phyloP scores from a whole-genome alignment of 2,888 invertebrate genomes.

The Nymphalis polychloros region DNA sequence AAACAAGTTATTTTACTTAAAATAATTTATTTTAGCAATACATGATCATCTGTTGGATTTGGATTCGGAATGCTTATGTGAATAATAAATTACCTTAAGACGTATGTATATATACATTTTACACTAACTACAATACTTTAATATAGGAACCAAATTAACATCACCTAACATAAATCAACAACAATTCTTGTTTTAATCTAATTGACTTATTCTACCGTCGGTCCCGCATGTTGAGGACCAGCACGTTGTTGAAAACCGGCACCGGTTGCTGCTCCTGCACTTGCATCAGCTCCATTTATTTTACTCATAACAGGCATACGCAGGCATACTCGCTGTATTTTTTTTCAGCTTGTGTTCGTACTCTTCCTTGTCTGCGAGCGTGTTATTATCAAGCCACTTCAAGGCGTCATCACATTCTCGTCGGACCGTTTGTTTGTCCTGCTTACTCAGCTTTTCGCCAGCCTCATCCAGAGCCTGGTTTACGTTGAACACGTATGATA shows the following conservation, averaged over 20 bases:
- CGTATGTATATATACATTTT: slow-evolving; percentile 29
- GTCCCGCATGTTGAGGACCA: slow-evolving; percentile 25
- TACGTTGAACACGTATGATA: slow-evolving; percentile 85
- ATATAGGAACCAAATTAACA: neutral
- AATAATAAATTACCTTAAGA: slow-evolving; percentile 32
- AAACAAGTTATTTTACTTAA: too few species aligned
- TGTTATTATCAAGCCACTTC: slow-evolving; percentile 87
- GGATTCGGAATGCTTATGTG: slow-evolving; percentile 27
- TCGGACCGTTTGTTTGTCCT: slow-evolving; percentile 83
- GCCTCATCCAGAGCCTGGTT: slow-evolving; percentile 86
- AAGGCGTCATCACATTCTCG: slow-evolving; percentile 82
- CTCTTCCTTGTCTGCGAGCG: slow-evolving; percentile 84
- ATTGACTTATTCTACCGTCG: slow-evolving; percentile 44
- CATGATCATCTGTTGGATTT: slow-evolving; percentile 37
- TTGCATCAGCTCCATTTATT: slow-evolving; percentile 72
- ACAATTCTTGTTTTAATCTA: slow-evolving; percentile 13
- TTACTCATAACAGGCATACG: slow-evolving; percentile 80
- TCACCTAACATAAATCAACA: neutral
- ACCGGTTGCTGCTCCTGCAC: slow-evolving; percentile 41
- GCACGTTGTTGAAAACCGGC: slow-evolving; percentile 40
- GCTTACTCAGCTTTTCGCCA: slow-evolving; percentile 81
- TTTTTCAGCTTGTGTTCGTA: slow-evolving; percentile 83
- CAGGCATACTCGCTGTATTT: slow-evolving; percentile 81
- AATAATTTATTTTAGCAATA: neutral
- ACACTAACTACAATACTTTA: neutral